Percentiles rank a stretch among this genome's conserved stretches.
These are phyloP conservation scores for Parauchenoglanis punctatus DNA, from an alignment of 2,797 vertebrate genomes.

Conservation along the genomic window DNA sequence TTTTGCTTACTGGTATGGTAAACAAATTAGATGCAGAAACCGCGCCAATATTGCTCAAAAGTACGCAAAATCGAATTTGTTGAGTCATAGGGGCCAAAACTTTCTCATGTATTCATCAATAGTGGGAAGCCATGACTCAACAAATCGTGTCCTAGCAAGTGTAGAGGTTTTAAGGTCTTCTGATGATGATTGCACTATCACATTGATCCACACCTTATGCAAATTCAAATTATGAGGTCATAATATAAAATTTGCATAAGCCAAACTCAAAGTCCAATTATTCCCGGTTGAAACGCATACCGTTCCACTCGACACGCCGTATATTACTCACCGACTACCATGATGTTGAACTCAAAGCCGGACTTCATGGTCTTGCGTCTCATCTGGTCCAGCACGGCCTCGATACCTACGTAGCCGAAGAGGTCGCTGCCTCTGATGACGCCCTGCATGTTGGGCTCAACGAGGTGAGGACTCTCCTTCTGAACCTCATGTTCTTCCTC, in stretches of 20 bases:
- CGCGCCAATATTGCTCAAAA: neutral
- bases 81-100: neutral
- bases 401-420: constrained; percentile 90
- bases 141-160: neutral
- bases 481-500: constrained; percentile 50
- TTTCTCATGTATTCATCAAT: neutral
- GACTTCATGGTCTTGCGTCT: constrained; percentile 93
- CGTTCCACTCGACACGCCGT: too few species aligned
- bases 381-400: constrained; percentile 93
- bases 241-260: neutral
- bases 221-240: neutral
- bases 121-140: neutral
- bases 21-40: neutral
- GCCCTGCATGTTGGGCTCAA: constrained; percentile 56
- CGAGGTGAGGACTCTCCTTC: constrained; percentile 46
- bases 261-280: neutral
- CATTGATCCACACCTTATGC: neutral
- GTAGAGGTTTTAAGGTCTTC: too few species aligned
- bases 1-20: neutral
- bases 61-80: neutral
- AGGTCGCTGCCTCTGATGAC: constrained; percentile 72
- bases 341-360: constrained; percentile 95
- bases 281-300: neutral
- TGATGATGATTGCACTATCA: neutral
- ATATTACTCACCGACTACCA: constrained; percentile 89